Conservation (phyloP, 2,888 invertebrate species). For the Acronicta alni region DNA sequence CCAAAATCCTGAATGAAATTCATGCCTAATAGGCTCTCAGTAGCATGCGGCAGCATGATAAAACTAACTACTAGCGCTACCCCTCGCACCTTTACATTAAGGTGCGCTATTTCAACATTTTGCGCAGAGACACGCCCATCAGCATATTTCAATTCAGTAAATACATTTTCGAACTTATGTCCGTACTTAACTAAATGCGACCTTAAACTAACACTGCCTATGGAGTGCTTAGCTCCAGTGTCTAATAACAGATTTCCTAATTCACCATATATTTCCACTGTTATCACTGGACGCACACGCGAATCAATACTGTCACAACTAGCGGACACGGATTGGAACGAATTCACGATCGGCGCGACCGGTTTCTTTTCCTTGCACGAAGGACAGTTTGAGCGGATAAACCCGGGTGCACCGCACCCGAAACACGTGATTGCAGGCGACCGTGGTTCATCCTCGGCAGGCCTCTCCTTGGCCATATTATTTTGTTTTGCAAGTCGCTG, state of each 20-base stretch:
- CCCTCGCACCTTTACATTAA: conserved; percentile 7
- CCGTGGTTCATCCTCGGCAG: conserved; percentile 1
- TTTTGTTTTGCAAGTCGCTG: conserved; percentile 7
- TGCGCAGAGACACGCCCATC: conserved; percentile 1
- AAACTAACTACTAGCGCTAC: conserved; percentile 1
- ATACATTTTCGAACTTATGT: neutral
- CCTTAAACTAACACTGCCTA: conserved; percentile 14
- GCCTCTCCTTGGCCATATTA: neutral
- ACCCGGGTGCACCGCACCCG: conserved; percentile 20
- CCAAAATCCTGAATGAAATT: neutral
- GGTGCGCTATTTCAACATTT: conserved; percentile 4
- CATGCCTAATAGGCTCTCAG: neutral
- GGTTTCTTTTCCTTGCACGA: conserved; percentile 13
- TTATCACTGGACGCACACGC: conserved; percentile 8
- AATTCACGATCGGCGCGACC: neutral
- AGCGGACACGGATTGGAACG: conserved; percentile 11
- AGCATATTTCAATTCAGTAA: conserved; percentile 3
- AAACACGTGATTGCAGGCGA: conserved; percentile 3
- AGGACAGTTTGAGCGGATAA: conserved; percentile 22
- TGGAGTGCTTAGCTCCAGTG: conserved; percentile 3
- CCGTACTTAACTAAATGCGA: conserved; percentile 2
- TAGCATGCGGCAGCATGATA: neutral
- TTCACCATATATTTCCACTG: neutral
- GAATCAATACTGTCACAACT: neutral
- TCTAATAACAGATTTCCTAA: too few species aligned